Conservation (phyloP, 2,113 vertebrate species). For the Corythaeola cristata region DNA sequence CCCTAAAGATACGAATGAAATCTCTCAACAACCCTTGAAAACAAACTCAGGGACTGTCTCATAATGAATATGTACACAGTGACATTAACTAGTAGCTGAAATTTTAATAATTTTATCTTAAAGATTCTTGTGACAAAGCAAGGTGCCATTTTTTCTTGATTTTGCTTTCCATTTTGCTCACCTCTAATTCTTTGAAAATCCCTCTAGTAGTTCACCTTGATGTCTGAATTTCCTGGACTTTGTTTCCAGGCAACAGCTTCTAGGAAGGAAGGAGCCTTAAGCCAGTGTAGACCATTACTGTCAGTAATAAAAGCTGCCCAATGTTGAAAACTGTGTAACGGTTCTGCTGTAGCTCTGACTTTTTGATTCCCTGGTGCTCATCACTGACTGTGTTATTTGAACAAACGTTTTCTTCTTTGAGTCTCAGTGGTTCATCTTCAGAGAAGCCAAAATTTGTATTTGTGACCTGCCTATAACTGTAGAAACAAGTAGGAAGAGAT, state of each 20-base stretch:
- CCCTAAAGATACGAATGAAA: not conserved
- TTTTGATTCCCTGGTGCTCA: not conserved
- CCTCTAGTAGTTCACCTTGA: not conserved
- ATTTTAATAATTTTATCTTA: not conserved
- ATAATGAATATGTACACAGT: not conserved
- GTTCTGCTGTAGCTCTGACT: not conserved
- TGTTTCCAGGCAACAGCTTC: not conserved
- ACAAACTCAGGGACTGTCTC: not conserved
- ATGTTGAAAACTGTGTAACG: accelerated
- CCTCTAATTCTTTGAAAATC: not conserved
- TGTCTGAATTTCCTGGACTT: not conserved
- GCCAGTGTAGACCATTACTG: not conserved
- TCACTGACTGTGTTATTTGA: not conserved
- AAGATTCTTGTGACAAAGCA: not conserved
- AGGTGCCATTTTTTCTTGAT: not conserved
- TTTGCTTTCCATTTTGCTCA: not conserved
- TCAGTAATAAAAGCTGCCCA: not conserved
- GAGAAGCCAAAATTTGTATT: not conserved
- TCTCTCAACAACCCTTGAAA: not conserved
- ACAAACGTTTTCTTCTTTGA: not conserved
- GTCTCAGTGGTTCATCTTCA: not conserved
- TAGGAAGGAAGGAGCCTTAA: not conserved
- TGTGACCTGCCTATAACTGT: not conserved
- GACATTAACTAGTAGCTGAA: not conserved
- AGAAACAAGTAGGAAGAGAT: not conserved